Base-by-base conservation (phyloP, 35 echinoderm and acorn worm species). In the Ptychodera flava region DNA sequence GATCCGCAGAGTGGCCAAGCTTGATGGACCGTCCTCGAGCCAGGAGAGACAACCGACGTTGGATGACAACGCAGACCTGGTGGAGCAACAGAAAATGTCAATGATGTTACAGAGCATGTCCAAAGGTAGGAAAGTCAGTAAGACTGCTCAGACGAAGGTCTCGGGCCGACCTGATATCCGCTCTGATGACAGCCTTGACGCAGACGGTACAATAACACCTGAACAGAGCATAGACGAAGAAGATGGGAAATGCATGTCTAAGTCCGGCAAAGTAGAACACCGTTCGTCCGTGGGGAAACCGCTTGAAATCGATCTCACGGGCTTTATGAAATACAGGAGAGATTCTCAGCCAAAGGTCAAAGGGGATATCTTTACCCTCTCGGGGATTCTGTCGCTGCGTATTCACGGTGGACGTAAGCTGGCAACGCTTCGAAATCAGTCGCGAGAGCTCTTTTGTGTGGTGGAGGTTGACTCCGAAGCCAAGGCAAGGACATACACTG, bases 401-500 rank as follows among this genome's bases (percentile, higher is more conserved):
- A 37, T 99, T 36, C 89, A 92, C 22, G 96, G 96, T 10, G 93
- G 96, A 28, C 85, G 91, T 31, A 99, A 99, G 77, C 94, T 99
- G 96, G 34, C 88, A 2, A 86, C 83, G 0, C 83, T 92, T 12
- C 86, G 87, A 77, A 94, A 92, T 16, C 90, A 99, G 35, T 83
- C 83, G 31, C 88, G 96, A 12, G 96, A 99, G 31, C 35, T 99
- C 22, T 99, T 94, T 45, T 94, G 93, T 85, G 93, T 99, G 1
- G 87, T 99, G 36, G 93, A 94, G 86, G 93, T 99, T 27, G 96
- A 99, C 87, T 84, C 86, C 29, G 93, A 94, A 29, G 92, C 94
- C 84, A 99, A 99, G 82, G 96, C 96, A n/a, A 93, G 94, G 83
- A 99, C 96, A 0, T 88, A 89, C 14, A 94, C 90, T n/a, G 91